phyloP scores from a whole-genome alignment of 2,797 vertebrate genomes.

The Lagocephalus sceleratus region DNA sequence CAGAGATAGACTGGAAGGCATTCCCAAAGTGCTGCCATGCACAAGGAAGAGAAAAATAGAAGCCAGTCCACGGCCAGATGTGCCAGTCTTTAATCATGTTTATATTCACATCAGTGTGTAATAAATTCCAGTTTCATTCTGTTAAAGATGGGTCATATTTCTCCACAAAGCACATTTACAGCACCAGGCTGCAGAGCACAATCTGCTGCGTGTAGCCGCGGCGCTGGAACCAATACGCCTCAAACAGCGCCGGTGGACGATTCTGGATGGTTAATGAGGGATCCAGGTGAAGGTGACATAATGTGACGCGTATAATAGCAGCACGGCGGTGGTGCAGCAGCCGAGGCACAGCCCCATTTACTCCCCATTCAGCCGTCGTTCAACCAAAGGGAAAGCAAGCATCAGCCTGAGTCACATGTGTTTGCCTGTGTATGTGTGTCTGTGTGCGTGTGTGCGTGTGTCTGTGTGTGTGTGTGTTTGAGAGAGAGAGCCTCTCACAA shows the following conservation, averaged over 20 bases:
- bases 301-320: conserved; percentile 32
- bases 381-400: conserved; percentile 19
- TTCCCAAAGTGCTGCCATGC: conserved; percentile 41
- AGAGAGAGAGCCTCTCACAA: neutral
- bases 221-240: conserved; percentile 3
- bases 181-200: neutral
- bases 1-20: conserved; percentile 42
- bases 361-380: conserved; percentile 38
- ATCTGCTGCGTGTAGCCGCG: neutral
- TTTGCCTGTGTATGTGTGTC: conserved; percentile 8
- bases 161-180: conserved; percentile 2
- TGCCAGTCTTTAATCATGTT: conserved; percentile 24
- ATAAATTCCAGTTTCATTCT: conserved; percentile 17
- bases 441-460: neutral
- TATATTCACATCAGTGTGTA: neutral
- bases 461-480: conserved; percentile 8
- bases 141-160: conserved; percentile 6
- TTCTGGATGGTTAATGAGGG: conserved; percentile 45
- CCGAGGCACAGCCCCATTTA: conserved; percentile 45
- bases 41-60: neutral
- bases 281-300: conserved; percentile 42
- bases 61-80: conserved; percentile 21
- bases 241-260: neutral
- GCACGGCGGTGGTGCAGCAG: conserved; percentile 19
- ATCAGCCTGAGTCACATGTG: conserved; percentile 26